These are phyloP conservation scores for Puma concolor DNA, from an alignment of 2,113 vertebrate genomes.

Conservation along the genomic window DNA sequence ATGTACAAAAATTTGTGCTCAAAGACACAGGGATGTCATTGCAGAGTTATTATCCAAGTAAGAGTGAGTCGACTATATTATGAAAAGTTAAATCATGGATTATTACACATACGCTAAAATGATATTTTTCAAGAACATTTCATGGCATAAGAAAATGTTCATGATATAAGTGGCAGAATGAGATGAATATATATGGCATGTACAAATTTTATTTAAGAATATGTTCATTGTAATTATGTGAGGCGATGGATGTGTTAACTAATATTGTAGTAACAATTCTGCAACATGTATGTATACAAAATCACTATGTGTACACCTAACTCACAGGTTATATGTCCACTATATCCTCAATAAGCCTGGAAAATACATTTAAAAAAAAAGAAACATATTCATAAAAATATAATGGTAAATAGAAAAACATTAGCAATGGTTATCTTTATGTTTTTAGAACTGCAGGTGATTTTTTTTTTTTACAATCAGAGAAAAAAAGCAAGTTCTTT, in stretches of 20 bases:
- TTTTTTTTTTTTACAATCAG: not conserved
- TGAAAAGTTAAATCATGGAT: not conserved
- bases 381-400: not conserved
- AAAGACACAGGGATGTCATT: not conserved
- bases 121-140: not conserved
- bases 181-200: not conserved
- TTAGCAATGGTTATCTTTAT: not conserved
- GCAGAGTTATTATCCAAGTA: not conserved
- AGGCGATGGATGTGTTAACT: not conserved
- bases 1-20: conserved; percentile 1
- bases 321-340: not conserved
- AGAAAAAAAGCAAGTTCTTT: not conserved
- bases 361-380: not conserved
- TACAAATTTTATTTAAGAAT: not conserved
- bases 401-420: not conserved
- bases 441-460: not conserved
- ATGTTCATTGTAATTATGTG: not conserved
- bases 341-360: not conserved
- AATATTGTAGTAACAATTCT: not conserved
- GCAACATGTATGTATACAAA: not conserved
- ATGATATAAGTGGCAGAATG: not conserved
- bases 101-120: not conserved
- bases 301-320: not conserved
- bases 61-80: not conserved
- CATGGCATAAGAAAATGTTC: not conserved